Evolutionary conservation across 2,797 vertebrate genomes (phyloP).

Genomic region (Gobionotothen gibberifrons): DNA sequence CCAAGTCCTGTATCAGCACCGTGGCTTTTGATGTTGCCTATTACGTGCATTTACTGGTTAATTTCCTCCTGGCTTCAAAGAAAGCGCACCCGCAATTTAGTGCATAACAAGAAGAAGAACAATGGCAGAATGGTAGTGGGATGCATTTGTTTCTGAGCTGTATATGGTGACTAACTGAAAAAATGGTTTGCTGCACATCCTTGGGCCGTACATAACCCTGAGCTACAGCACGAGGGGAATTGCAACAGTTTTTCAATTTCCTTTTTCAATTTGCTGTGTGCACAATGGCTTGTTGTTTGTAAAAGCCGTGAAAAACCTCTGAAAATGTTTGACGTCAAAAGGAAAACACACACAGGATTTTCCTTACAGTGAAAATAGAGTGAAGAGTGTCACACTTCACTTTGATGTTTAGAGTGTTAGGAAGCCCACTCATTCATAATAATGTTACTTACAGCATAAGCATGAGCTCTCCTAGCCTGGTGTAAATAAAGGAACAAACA

Average conservation of each 20-base stretch:
- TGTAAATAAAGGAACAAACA: too few relatives aligned
- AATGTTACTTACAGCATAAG: too few relatives aligned
- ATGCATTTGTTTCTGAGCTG: not conserved
- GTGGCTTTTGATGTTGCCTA: constrained; percentile 61
- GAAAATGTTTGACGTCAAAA: not conserved
- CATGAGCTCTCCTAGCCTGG: too few relatives aligned
- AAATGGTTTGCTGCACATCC: not conserved
- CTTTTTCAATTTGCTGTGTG: not conserved
- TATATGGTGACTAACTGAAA: not conserved
- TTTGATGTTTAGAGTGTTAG: constrained; percentile 12
- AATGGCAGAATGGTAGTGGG: not conserved
- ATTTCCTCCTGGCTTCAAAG: constrained; percentile 51
- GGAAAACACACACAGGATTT: not conserved
- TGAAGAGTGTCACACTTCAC: not conserved
- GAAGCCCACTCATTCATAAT: not conserved
- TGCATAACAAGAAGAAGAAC: not conserved
- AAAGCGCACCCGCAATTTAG: not conserved
- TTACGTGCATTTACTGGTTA: constrained; percentile 44
- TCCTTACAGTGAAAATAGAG: too few relatives aligned
- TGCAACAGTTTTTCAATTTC: not conserved
- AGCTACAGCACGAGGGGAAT: not conserved
- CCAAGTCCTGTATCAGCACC: constrained; percentile 55
- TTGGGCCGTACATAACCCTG: not conserved
- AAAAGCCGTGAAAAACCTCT: not conserved
- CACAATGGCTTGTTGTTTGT: not conserved